Evolutionary conservation across 2,113 vertebrate genomes (phyloP).

Genomic region (Isurus oxyrinchus): DNA sequence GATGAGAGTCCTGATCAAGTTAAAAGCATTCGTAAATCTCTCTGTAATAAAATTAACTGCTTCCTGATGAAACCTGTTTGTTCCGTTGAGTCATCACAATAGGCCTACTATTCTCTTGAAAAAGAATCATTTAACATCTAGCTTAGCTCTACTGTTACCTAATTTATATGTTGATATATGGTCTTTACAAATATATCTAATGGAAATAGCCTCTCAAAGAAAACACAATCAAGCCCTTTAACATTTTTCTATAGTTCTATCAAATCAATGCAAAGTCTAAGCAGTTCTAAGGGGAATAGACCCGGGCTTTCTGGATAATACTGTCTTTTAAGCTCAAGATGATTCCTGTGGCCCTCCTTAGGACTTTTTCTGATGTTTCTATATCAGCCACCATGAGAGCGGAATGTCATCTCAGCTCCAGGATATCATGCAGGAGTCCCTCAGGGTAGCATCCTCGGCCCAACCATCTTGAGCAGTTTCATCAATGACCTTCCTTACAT

Average conservation of each 20-base stretch:
- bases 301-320: neutral
- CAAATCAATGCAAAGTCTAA: neutral
- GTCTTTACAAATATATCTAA: neutral
- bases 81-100: too few relatives aligned
- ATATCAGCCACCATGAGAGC: neutral
- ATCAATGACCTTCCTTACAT: too few relatives aligned
- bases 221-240: neutral
- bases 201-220: neutral
- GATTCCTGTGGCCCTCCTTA: neutral
- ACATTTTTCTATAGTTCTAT: neutral
- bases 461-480: too few relatives aligned
- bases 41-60: too few relatives aligned
- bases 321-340: neutral
- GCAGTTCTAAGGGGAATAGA: neutral
- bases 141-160: neutral
- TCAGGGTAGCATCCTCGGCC: too few relatives aligned
- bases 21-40: too few relatives aligned
- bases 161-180: neutral
- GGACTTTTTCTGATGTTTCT: neutral
- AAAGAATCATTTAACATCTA: neutral
- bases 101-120: neutral
- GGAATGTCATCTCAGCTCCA: neutral
- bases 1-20: too few relatives aligned
- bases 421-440: too few relatives aligned
- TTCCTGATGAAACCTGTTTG: too few relatives aligned